Conservation (phyloP, 2,888 invertebrate species). For the Aquatica leii region DNA sequence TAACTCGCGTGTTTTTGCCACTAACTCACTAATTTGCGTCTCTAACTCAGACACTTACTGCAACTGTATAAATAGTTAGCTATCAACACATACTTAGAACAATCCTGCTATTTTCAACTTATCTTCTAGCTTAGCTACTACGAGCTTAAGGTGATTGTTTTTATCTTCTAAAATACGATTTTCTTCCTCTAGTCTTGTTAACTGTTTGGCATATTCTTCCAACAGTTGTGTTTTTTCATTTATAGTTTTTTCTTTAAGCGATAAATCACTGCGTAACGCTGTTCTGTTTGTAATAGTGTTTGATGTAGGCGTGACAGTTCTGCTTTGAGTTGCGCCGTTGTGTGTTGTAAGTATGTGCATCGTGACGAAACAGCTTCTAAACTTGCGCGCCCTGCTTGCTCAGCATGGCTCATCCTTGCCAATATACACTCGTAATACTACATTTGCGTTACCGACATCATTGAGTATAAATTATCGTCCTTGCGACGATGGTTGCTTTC, state of each 20-base stretch:
- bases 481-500: too few species aligned
- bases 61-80: too few species aligned
- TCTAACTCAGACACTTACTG: too few species aligned
- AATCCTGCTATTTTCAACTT: conserved; percentile 50
- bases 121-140: conserved; percentile 52
- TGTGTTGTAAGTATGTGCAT: conserved; percentile 63
- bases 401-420: conserved; percentile 64
- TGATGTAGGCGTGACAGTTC: conserved; percentile 63
- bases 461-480: too few species aligned
- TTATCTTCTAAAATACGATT: conserved; percentile 48
- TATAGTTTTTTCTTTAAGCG: too few species aligned
- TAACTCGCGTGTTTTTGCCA: too few species aligned
- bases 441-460: too few species aligned
- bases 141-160: conserved; percentile 45
- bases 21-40: too few species aligned
- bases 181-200: conserved; percentile 41
- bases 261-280: conserved; percentile 58
- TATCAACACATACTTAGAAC: too few species aligned
- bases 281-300: conserved; percentile 62
- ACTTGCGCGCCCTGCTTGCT: conserved; percentile 62
- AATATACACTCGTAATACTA: conserved; percentile 77
- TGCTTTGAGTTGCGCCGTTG: too few species aligned
- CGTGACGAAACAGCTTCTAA: conserved; percentile 65
- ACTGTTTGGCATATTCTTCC: conserved; percentile 37
- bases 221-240: too few species aligned